phyloP scores from a whole-genome alignment of 2,797 vertebrate genomes.

The Phaenicophaeus curvirostris region DNA sequence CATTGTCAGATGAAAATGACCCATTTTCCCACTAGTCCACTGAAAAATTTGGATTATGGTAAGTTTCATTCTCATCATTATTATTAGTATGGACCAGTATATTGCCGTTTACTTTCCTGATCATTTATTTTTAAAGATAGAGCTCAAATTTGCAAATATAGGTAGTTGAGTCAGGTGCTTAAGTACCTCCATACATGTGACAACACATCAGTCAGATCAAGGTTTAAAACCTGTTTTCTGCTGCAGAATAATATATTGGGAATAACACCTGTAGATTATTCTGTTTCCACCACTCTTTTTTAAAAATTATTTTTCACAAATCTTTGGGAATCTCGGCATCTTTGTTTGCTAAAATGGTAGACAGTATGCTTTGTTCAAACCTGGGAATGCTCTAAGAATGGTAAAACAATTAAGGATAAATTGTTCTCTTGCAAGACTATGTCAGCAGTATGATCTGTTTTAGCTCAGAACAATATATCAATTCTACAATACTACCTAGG shows the following conservation, averaged over 20 bases:
- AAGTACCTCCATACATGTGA: neutral
- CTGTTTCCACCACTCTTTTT: neutral
- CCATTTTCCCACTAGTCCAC: neutral
- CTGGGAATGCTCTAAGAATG: neutral
- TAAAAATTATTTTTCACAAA: neutral
- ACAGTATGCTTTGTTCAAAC: neutral
- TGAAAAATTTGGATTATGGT: neutral
- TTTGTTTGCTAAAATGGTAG: neutral
- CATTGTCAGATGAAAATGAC: neutral
- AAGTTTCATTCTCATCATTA: neutral
- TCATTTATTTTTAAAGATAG: neutral
- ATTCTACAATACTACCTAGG: neutral
- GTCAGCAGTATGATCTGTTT: neutral
- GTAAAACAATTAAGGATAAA: neutral
- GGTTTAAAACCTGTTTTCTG: neutral
- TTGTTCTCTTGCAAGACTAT: neutral
- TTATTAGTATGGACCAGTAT: neutral
- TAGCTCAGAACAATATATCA: neutral
- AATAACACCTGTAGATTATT: neutral
- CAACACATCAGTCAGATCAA: neutral
- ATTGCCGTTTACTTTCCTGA: neutral
- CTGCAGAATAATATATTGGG: neutral
- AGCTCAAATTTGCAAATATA: neutral
- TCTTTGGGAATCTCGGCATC: neutral
- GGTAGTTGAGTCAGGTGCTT: neutral